Evolutionary conservation across 2,797 vertebrate genomes (phyloP), one percentile per base, ranked within the genome.

Genomic region (Brachyalestes nurse): DNA sequence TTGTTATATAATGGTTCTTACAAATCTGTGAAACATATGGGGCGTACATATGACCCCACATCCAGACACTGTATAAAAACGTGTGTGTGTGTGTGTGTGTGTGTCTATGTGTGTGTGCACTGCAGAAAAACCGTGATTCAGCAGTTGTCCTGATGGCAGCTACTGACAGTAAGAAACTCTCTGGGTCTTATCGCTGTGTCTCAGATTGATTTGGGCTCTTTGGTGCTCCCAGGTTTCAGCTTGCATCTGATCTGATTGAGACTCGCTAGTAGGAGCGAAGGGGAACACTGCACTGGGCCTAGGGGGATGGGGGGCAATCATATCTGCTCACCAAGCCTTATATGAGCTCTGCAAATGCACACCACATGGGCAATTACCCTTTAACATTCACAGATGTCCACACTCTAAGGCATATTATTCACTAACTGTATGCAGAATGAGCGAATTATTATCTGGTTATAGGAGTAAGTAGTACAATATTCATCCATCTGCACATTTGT

Each of bases 171-270:
- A 34, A 64, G 42, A 72, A 67, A 28, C 78, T 84, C 74, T 70
- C 34, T 58, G 58, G 21, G 47, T 9, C 47, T 64, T 67, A 85
- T 87, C 83, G 77, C 81, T 79, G 78, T 79, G 76, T 81, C 85
- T 75, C 78, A 49, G 79, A 85, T 87, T 83, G 85, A 87, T 85
- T 83, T 74, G 75, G 62, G 0, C 81, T 82, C 75, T 42, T 79
- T 78, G 55, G 78, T 75, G 72, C 85, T 83, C 81, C 60, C 81
- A 73, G 75, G 75, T 78, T 77, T 69, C 64, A 67, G 85, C 78
- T 78, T 78, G 47, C 77, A 64, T 74, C 79, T 70, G 62, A 73
- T 81, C 79, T 83, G 82, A 83, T 85, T 79, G 64, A 81, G 81
- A 85, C 79, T 75, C 81, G 49, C 51, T 60, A 19, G 51, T 60